A percentile compares a stretch with the other conserved stretches of the same genome.
These are phyloP conservation scores for Cettia cetti DNA, from an alignment of 2,113 vertebrate genomes.

Conservation along the genomic window DNA sequence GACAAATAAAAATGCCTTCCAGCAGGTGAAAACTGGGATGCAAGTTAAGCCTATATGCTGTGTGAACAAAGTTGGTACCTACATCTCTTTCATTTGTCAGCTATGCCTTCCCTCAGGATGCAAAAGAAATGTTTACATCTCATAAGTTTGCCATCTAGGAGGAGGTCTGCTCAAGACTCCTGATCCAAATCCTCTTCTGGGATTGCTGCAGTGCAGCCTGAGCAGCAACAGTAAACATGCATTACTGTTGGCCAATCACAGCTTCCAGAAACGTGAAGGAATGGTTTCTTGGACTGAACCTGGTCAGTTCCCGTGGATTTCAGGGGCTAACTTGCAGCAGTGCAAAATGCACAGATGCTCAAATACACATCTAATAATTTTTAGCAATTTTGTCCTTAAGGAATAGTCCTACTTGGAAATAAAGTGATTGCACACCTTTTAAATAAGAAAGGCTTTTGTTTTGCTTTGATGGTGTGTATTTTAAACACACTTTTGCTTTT, in stretches of 20 bases:
- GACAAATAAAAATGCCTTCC: not conserved
- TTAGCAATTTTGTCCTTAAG: not conserved
- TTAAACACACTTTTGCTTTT: not conserved
- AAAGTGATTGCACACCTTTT: not conserved
- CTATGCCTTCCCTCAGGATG: conserved; percentile 14
- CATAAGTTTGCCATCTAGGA: not conserved
- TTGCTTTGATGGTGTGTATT: not conserved
- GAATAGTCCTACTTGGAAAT: not conserved
- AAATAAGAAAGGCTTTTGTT: not conserved
- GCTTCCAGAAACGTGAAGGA: not conserved
- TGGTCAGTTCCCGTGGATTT: not conserved
- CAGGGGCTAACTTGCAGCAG: not conserved
- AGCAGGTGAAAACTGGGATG: not conserved
- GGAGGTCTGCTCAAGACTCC: not conserved
- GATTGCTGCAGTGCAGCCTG: not conserved
- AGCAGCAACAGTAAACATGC: not conserved
- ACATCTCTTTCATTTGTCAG: not conserved
- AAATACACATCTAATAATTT: not conserved
- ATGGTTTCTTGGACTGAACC: not conserved
- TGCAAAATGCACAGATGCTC: not conserved
- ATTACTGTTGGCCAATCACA: not conserved
- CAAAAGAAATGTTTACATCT: conserved; percentile 21
- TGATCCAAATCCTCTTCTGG: not conserved
- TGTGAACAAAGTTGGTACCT: not conserved
- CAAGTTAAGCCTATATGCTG: not conserved